These are phyloP conservation scores for Laterallus jamaicensis DNA, from an alignment of 2,113 vertebrate genomes.

Conservation along the genomic window DNA sequence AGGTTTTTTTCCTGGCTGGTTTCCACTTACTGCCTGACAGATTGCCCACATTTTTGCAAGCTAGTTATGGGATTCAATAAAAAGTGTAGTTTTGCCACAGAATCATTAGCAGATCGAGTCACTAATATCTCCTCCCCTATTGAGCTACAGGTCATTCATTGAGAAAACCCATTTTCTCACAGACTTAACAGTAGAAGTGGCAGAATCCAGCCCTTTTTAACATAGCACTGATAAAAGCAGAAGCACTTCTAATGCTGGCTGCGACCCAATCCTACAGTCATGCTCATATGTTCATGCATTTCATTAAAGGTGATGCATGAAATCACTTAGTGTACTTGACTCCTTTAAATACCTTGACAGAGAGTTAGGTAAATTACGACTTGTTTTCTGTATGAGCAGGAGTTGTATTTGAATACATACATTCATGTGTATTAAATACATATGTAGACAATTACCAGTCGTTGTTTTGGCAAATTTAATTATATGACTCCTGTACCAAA, in stretches of 20 bases:
- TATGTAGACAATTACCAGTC: background rate
- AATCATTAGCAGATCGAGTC: background rate
- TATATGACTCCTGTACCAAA: background rate
- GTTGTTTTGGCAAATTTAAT: conserved; percentile 11
- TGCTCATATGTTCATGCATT: background rate
- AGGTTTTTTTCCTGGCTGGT: background rate
- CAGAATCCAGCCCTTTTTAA: conserved; percentile 13
- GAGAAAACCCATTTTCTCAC: background rate
- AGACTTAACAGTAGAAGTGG: background rate
- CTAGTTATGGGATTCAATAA: background rate
- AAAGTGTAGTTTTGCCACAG: background rate
- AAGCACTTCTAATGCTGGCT: conserved; percentile 10
- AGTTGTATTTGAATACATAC: background rate
- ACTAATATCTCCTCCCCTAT: background rate
- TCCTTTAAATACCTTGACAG: conserved; percentile 32
- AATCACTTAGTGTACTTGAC: conserved; percentile 25
- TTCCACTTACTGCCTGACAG: background rate
- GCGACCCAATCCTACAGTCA: background rate
- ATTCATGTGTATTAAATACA: background rate
- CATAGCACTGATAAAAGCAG: background rate
- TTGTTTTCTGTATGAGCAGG: background rate
- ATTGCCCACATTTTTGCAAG: background rate
- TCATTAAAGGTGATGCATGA: conserved; percentile 49
- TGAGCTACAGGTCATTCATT: background rate
- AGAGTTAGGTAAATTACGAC: background rate